Conservation (phyloP, 2,797 vertebrate genomes). For the Darevskia nairensis region DNA sequence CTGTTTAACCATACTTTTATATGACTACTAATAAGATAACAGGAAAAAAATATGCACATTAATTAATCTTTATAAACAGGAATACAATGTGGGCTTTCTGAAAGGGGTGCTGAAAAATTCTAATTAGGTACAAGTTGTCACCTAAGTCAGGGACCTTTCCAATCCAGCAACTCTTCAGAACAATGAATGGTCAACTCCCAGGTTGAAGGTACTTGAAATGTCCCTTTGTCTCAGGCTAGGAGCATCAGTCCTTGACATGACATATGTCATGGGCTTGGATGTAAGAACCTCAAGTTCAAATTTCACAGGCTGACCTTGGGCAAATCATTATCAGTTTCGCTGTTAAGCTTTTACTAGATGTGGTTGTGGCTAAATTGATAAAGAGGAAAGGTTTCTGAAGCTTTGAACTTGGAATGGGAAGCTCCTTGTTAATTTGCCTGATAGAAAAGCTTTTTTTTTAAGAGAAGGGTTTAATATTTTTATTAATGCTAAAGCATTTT, state of each 20-base stretch:
- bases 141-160: accelerated
- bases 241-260: no score
- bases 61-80: constrained; percentile 37
- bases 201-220: no score
- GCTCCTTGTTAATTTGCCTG: constrained; percentile 42
- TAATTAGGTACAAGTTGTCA: constrained; percentile 9
- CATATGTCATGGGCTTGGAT: neutral
- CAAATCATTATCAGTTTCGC: neutral
- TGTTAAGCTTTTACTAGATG: neutral
- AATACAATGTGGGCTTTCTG: constrained; percentile 37
- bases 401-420: constrained; percentile 31
- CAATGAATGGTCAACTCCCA: neutral
- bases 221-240: no score
- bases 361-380: constrained; percentile 48
- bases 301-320: neutral
- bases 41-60: neutral
- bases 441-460: constrained; percentile 13
- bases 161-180: constrained; percentile 11
- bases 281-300: neutral
- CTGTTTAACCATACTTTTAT: constrained; percentile 15
- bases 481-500: constrained; percentile 22
- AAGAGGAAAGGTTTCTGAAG: constrained; percentile 44
- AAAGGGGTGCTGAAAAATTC: constrained; percentile 1
- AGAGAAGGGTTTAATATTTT: neutral
- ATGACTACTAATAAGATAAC: neutral